Evolutionary conservation across 1,140 invertebrate species (phyloP).

Genomic region (Medauroidea extradentata): DNA sequence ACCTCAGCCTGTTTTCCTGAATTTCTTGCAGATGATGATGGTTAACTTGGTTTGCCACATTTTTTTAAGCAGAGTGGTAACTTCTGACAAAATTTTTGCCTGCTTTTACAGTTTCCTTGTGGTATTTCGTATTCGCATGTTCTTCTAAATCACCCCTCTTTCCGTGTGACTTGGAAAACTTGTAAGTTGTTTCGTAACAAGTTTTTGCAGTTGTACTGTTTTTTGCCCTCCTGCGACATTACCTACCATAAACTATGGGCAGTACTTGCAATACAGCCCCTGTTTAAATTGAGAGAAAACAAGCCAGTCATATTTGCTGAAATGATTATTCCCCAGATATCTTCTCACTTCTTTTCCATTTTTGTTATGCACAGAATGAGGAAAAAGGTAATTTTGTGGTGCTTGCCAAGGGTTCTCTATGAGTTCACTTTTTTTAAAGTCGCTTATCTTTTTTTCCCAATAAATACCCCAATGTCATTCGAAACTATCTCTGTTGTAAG

Average conservation of each 20-base stretch:
- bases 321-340: constrained; percentile 12
- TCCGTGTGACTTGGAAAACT: constrained; percentile 24
- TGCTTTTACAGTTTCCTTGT: constrained; percentile 20
- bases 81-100: constrained; percentile 23
- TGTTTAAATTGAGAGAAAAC: constrained; percentile 21
- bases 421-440: constrained; percentile 3
- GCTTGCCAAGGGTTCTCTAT: constrained; percentile 15
- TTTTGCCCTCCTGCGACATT: constrained; percentile 14
- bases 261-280: constrained; percentile 29
- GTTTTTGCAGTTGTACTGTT: constrained; percentile 14
- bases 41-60: constrained; percentile 14
- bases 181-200: constrained; percentile 21
- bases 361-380: constrained; percentile 13
- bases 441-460: constrained; percentile 8
- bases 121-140: constrained; percentile 23
- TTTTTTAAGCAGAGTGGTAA: constrained; percentile 9
- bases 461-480: constrained; percentile 12
- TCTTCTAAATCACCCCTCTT: constrained; percentile 17
- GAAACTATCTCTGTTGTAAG: too few relatives aligned
- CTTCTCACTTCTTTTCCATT: constrained; percentile 15
- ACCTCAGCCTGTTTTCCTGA: constrained; percentile 17
- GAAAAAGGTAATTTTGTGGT: constrained; percentile 15
- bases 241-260: constrained; percentile 21
- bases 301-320: constrained; percentile 24
- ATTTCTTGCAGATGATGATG: constrained; percentile 6